Base-by-base conservation (phyloP, 2,797 vertebrate genomes). In the Gallinago solitaria region DNA sequence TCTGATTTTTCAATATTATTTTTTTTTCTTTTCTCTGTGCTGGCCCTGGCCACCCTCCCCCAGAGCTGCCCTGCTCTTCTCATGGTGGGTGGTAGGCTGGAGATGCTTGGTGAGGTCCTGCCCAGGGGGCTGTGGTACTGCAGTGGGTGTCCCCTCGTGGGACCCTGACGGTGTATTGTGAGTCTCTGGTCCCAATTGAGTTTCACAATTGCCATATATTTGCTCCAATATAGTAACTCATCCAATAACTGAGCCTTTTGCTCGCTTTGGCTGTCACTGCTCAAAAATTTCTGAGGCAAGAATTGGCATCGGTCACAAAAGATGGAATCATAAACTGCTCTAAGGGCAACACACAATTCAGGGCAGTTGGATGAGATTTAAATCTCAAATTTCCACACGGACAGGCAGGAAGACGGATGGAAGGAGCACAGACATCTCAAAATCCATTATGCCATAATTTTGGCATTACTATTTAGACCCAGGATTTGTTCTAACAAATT, bases 131-230 rank as follows among this genome's bases (percentile, higher is more conserved):
- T n/a, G 4, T 12, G 17, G 18, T 35, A 60, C 21, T 35, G 45
- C 35, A n/a, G 32, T 5, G 7, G 28, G 43, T 45, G 20, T 20
- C 19, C 9, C 15, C 13, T 64, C 0, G 0, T 5, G 9, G 57
- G 37, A 59, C 19, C 19, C n/a, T 21, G n/a, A 18, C 11, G 45
- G 21, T 1, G 21, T 11, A 19, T 9, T 19, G 11, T 3, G 61
- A 32, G 23, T 27, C 25, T 50, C 43, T 8, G 3, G 16, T 56
- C 21, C 15, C 33, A 83, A 18, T n/a, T n/a, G n/a, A n/a, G n/a
- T 43, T 74, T 37, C 48, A 54, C 15, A 57, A 5, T 9, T 53
- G 18, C 24, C 5, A 37, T 16, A 43, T 17, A 16, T 11, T 83
- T 17, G 16, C 37, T 48, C 8, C 7, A 48, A 61, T 4, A 43